Evolutionary conservation across 2,888 invertebrate genomes (phyloP), one percentile per base, ranked within the genome.

Genomic region (Diaperis boleti): DNA sequence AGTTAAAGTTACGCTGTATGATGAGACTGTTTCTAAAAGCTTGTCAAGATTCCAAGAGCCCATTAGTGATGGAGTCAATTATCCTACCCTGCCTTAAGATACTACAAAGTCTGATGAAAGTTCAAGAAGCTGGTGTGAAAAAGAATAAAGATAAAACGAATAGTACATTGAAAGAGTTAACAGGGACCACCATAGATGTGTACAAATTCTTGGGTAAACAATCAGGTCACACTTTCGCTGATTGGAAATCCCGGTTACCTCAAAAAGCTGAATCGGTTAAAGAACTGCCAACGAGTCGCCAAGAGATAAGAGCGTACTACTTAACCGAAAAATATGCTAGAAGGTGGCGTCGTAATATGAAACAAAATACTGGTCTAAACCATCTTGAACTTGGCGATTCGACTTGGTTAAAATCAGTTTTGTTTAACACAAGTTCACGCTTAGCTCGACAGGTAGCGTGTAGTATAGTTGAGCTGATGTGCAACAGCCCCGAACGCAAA

Each of bases 61-160:
- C 94, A 0, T 90, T 93, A 50, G 94, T 97, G 0, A 88, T 95
- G 85, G 95, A 95, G 76, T 92, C 94, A 63, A 91, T 98, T 11
- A 92, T 96, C 65, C 84, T 98, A 67, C 98, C 98, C 0, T 97
- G 97, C 80, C 83, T 98, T 65, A 92, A 95, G 70, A 96, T 98
- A 71, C 87, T 98, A 80, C 92, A 94, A 74, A 88, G 89, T 63
- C 83, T 95, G 8, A 92, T 96, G 79, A 88, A 89, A 71, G 90
- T 90, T 0, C 84, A 85, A 6, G 83, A 85, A 59, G 85, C 85
- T 0, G 44, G 39, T 14, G 52, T 10, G 22, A 71, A 69, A 37
- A 71, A 69, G 45, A 69, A 63, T 35, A 70, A 59, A 17, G 59
- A 52, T 3, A 57, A 62, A 39, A 22, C 17, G 0, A 55, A 64